Base-by-base conservation (phyloP, 30 jellyfish, hydroid and myxozoan genomes). In the Mastigias papua region DNA sequence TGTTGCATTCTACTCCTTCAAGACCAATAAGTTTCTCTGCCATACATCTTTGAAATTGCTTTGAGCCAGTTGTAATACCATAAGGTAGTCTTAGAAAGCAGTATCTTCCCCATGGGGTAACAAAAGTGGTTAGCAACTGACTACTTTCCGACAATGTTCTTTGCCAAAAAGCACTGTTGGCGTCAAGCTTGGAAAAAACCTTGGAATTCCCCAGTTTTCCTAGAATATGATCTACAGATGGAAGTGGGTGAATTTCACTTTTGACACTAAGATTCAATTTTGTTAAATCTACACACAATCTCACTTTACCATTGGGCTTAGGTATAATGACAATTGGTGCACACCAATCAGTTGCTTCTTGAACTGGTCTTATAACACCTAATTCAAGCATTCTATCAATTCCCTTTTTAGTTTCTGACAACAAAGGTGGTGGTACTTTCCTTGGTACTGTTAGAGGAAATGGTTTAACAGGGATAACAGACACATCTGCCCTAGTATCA, bases 131-230 rank as follows among this genome's bases (percentile, higher is more conserved):
- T 61, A 70, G 69, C 84, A 70, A 30, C 57, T 48, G 73, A n/a
- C 79, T 35, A 22, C 76, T 94, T 66, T 82, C 74, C 30, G 82
- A 87, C 42, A 82, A 67, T 16, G 69, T 46, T 50, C 73, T 27
- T 81, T 90, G 94, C 97, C 97, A 90, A 73, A 80, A 90, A 23
- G 91, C 97, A 13, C 83, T 33, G 68, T 82, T 90, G 29, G 91
- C 97, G 28, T 90, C 97, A 4, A 90, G 79, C 34, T 81, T 90
- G 23, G 91, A 34, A 61, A 90, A 80, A 7, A 81, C 37, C 27
- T 57, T 60, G 20, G 80, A 96, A 58, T 64, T 42, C 54, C 54
- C 54, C 54, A 42, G 13, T 42, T 42, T 42, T 42, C 54, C 54
- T 4, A 48, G 35, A 28, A 85, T 73, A 21, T 69, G 61, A 15